These are phyloP conservation scores for Gracilinanus agilis DNA, from an alignment of 2,113 vertebrate genomes.

Conservation along the genomic window DNA sequence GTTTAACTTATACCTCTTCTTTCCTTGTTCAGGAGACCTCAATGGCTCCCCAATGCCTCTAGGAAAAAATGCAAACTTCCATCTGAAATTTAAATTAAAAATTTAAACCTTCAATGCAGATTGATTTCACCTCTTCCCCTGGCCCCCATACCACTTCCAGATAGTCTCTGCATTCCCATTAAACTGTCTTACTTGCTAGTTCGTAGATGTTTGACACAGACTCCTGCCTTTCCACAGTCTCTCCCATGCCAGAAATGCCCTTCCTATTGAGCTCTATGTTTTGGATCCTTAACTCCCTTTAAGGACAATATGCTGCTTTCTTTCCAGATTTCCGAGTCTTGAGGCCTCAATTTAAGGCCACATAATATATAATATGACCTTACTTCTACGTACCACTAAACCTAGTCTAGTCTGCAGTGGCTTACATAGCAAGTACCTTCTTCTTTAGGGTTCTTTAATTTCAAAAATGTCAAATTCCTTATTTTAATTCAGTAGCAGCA, in stretches of 20 bases:
- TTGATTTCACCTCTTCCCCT: neutral
- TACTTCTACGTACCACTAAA: conserved; percentile 17
- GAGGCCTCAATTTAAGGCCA: conserved; percentile 39
- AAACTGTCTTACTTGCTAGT: neutral
- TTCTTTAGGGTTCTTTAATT: neutral
- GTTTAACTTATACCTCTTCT: neutral
- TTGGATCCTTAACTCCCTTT: neutral
- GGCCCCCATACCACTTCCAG: neutral
- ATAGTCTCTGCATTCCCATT: conserved; percentile 20
- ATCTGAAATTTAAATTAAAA: neutral
- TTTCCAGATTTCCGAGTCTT: neutral
- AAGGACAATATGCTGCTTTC: neutral
- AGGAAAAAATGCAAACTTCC: neutral
- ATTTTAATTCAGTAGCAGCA: neutral
- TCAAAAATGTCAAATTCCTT: neutral
- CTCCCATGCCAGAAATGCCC: neutral
- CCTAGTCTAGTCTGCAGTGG: conserved; percentile 5
- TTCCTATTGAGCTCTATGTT: neutral
- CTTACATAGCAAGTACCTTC: neutral
- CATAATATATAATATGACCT: neutral
- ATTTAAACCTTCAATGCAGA: neutral
- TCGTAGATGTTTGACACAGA: neutral
- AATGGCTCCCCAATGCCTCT: neutral
- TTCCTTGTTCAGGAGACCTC: neutral
- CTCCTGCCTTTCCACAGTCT: neutral